Evolutionary conservation across 2,113 vertebrate genomes (phyloP).

Genomic region (Sakesphorus luctuosus): DNA sequence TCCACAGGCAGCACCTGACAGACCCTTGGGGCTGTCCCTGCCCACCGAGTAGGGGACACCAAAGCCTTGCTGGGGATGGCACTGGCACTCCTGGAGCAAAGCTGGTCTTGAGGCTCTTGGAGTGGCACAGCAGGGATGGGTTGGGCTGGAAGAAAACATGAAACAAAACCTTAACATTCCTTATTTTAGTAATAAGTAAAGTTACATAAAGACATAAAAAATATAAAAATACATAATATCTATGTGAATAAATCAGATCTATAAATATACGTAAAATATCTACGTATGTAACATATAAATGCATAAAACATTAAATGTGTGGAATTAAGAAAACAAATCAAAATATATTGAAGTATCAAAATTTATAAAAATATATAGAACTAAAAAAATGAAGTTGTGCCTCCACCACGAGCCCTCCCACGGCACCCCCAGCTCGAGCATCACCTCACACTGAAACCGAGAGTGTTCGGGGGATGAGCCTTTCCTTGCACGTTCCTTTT

Average conservation of each 20-base stretch:
- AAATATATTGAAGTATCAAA: background rate
- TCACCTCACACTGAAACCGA: background rate
- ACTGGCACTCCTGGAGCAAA: rapidly evolving
- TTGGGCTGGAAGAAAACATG: background rate
- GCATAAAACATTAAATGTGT: no score
- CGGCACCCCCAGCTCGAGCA: rapidly evolving
- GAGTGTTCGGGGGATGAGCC: background rate
- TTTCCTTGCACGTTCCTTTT: background rate
- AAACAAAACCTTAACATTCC: background rate
- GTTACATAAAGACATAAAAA: background rate
- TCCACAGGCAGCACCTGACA: rapidly evolving
- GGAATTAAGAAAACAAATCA: background rate
- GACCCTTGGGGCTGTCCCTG: background rate
- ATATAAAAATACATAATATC: background rate
- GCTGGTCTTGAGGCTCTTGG: background rate
- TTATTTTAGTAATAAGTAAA: background rate
- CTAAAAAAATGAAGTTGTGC: background rate
- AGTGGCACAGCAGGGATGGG: rapidly evolving
- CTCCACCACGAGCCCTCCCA: background rate
- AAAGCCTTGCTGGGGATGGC: rapidly evolving
- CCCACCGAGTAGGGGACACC: rapidly evolving
- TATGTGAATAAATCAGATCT: background rate
- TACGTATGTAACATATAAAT: background rate
- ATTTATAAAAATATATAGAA: background rate
- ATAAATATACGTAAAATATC: background rate